Percentiles rank a stretch among this genome's conserved stretches.
Conservation (phyloP, 2,888 invertebrate species). For the Galerucella nymphaeae region DNA sequence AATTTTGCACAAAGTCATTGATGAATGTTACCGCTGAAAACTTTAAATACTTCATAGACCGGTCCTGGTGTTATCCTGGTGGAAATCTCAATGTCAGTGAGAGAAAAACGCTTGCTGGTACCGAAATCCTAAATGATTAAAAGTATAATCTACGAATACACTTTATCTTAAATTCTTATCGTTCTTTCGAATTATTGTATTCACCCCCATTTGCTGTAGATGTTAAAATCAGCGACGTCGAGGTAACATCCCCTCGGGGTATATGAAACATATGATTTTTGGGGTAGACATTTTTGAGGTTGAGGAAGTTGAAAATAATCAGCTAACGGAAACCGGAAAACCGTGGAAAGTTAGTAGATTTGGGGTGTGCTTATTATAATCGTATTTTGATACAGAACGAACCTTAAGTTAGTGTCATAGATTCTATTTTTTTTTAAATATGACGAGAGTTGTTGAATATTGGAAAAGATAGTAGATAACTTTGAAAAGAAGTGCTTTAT, state of each 20-base stretch:
- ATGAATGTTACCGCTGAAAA: background rate
- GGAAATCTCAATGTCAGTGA: slow-evolving; percentile 35
- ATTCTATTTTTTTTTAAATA: too few species aligned
- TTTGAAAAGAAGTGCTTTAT: too few species aligned
- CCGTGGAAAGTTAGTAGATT: slow-evolving; percentile 9
- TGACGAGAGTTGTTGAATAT: too few species aligned
- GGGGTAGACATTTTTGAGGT: slow-evolving; percentile 21
- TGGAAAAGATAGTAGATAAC: too few species aligned
- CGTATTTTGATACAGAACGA: background rate
- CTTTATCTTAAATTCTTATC: slow-evolving; percentile 57
- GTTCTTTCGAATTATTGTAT: slow-evolving; percentile 47
- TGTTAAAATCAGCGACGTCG: slow-evolving; percentile 25
- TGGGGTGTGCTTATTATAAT: slow-evolving; percentile 6
- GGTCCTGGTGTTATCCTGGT: slow-evolving; percentile 7
- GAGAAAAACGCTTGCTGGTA: slow-evolving; percentile 38
- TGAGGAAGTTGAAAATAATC: slow-evolving; percentile 16
- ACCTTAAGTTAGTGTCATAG: background rate
- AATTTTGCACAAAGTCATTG: background rate
- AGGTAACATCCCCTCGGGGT: slow-evolving; percentile 8
- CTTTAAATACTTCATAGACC: background rate
- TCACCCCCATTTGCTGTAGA: slow-evolving; percentile 34
- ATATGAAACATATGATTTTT: slow-evolving; percentile 21
- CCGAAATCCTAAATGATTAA: slow-evolving; percentile 60
- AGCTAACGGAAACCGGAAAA: slow-evolving; percentile 10
- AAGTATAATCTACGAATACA: slow-evolving; percentile 62